Conservation (phyloP, 2,797 vertebrate genomes). For the Mareca strepera region DNA sequence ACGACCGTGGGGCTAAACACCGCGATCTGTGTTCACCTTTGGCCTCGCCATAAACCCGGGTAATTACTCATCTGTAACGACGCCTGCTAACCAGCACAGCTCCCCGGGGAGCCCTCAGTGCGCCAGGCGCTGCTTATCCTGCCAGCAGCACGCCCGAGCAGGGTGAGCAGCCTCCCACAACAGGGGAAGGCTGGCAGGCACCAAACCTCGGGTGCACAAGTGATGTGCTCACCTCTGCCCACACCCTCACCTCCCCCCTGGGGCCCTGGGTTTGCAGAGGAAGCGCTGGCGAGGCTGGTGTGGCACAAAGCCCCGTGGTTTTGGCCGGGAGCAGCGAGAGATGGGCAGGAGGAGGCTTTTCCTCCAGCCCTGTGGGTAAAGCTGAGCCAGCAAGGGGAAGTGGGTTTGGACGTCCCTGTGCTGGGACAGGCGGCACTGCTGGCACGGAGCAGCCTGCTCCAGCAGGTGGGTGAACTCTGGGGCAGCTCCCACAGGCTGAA, state of each 20-base stretch:
- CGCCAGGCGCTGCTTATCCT: neutral
- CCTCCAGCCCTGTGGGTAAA: neutral
- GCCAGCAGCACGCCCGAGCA: neutral
- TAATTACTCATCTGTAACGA: neutral
- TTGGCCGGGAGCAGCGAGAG: neutral
- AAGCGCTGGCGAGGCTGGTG: neutral
- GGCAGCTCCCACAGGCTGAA: neutral
- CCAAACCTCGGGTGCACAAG: neutral
- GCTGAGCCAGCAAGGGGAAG: neutral
- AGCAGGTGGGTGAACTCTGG: neutral
- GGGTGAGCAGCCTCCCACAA: neutral
- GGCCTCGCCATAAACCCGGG: neutral
- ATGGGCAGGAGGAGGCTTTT: neutral
- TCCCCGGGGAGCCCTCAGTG: accelerated
- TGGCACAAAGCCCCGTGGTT: neutral
- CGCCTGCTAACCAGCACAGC: accelerated
- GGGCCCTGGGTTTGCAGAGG: neutral
- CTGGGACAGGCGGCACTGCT: neutral
- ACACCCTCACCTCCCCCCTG: accelerated
- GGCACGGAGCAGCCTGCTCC: neutral
- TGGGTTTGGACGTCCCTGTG: neutral
- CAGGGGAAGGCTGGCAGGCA: neutral
- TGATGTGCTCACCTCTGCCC: neutral
- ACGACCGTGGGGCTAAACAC: neutral
- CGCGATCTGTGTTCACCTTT: neutral